Percentiles rank a stretch among this genome's conserved stretches.
Evolutionary conservation across 2,797 vertebrate genomes (phyloP).

Genomic region (Fratercula arctica): DNA sequence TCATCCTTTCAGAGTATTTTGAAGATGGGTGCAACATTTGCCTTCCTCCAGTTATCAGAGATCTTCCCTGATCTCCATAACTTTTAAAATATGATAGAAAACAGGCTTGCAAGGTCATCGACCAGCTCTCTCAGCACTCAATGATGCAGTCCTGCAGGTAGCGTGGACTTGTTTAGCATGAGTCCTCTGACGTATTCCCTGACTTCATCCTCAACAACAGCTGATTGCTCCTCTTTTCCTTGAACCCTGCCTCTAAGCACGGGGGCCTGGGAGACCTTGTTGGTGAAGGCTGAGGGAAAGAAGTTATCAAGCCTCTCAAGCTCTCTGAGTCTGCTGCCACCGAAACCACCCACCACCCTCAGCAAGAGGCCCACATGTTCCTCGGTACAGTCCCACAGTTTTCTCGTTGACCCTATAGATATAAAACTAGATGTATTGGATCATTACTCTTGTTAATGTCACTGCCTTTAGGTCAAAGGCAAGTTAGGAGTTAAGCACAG

Average conservation of each 20-base stretch:
- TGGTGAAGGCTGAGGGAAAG: background rate
- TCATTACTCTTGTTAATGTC: background rate
- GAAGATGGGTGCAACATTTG: background rate
- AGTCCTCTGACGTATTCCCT: background rate
- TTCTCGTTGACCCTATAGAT: background rate
- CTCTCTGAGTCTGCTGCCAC: background rate
- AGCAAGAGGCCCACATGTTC: background rate
- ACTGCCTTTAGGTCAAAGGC: background rate
- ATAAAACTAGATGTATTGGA: background rate
- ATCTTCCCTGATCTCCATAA: too few relatives aligned
- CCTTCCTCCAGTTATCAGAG: too few relatives aligned
- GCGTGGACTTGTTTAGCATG: background rate
- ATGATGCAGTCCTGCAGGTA: background rate
- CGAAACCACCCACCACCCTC: background rate
- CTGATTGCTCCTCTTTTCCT: background rate
- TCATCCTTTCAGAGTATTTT: background rate
- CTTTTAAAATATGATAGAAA: too few relatives aligned
- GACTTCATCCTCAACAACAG: background rate
- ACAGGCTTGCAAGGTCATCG: background rate
- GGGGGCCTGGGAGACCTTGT: background rate
- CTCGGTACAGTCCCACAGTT: background rate
- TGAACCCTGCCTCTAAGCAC: background rate
- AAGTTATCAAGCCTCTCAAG: background rate
- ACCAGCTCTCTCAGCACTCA: background rate
- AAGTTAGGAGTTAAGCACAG: background rate